Conservation (phyloP, 2,797 vertebrate genomes). For the Chaunax sp. region DNA sequence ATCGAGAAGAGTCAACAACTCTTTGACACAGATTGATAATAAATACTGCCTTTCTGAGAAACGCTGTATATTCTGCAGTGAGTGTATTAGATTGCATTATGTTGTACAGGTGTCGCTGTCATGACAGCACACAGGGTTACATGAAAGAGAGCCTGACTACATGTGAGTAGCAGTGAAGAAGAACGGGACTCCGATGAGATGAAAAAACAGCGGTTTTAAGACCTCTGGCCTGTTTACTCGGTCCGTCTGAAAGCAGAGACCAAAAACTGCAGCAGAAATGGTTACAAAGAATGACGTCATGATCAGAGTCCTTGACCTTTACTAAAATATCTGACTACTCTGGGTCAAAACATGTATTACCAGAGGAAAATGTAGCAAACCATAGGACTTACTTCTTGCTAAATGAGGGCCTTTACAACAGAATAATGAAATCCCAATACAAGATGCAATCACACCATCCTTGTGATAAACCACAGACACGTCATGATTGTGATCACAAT, state of each 20-base stretch:
- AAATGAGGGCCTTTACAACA: background rate
- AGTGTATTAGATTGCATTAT: no score
- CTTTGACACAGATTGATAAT: no score
- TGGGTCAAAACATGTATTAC: constrained; percentile 1
- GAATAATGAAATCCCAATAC: background rate
- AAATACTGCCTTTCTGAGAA: no score
- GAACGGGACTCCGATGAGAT: no score
- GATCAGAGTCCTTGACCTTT: background rate
- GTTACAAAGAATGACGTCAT: background rate
- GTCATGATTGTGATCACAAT: constrained; percentile 1
- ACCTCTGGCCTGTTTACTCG: background rate
- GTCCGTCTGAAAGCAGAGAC: background rate
- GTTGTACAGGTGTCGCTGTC: no score
- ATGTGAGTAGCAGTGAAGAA: no score
- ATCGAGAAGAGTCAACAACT: no score
- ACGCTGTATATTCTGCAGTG: no score
- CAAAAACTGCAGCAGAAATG: background rate
- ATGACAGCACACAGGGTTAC: no score
- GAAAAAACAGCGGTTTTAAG: no score
- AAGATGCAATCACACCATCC: background rate
- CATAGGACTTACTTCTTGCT: background rate
- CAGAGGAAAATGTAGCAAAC: background rate
- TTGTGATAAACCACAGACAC: constrained; percentile 17
- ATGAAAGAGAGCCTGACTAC: no score
- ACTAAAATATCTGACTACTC: background rate